Evolutionary conservation across 2,113 vertebrate species (phyloP), one percentile per base, ranked within the genome.

Genomic region (Zosterops pallidus): DNA sequence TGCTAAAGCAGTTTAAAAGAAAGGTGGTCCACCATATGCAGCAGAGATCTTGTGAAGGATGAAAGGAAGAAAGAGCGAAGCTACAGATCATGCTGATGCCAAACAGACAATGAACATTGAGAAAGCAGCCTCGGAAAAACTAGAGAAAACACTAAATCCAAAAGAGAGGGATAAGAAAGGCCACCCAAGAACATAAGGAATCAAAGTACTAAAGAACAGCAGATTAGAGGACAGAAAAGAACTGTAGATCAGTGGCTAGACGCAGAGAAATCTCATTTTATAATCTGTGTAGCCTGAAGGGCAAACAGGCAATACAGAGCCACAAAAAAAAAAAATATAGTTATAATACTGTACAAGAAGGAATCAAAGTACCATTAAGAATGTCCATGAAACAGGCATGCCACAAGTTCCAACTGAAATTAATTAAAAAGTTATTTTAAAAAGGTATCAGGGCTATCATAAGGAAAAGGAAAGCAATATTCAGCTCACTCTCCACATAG

Each of bases 101-200:
- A 96, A 97, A 93, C 89, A 96, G 96, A 97, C 97, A 97, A 97
- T 97, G 97, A 95, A 88, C 96, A 92, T 77, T 82, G 92, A 95
- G 94, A 93, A 96, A 94, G 92, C 94, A 67, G 96, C 90, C 72
- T 89, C 7, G 0, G 71, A 94, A 95, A 95, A 92, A 72, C 87
- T 79, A 92, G 85, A 94, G 94, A 94, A 95, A 96, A 92, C 77
- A 95, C 86, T 91, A 96, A 96, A 95, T 71, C 96, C 90, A 76
- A 95, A 93, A 92, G 92, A 95, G 82, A 74, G 71, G 78, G 75
- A 94, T 95, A 96, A 97, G 95, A 96, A 97, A 96, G 90, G 84
- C 96, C 95, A 96, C 96, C 96, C 94, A 96, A 97, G 96, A 79
- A 95, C 77, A 95, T 42, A 79, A 91, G 82, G 82, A 96, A 97